Conservation (phyloP, 2,113 vertebrate genomes). For the Elaphurus davidianus region DNA sequence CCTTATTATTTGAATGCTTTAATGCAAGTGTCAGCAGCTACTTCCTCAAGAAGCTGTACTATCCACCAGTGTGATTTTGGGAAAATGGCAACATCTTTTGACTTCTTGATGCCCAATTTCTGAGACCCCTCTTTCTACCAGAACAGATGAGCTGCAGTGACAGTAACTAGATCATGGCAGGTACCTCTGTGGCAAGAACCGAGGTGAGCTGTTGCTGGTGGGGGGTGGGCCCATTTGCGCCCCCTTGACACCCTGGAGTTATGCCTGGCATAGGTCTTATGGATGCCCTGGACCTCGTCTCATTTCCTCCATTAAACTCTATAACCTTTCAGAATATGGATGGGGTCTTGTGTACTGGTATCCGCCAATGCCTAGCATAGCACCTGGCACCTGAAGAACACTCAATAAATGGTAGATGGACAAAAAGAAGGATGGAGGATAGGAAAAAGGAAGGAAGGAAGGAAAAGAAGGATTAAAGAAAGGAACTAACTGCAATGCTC, state of each 20-base stretch:
- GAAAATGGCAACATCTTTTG: no score
- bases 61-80: background rate
- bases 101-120: background rate
- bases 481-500: background rate
- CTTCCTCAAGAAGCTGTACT: background rate
- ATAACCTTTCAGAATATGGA: background rate
- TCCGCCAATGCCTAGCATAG: background rate
- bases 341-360: background rate
- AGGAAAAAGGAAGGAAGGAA: conserved; percentile 34
- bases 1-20: background rate
- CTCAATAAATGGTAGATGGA: background rate
- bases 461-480: background rate
- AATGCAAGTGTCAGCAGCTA: background rate
- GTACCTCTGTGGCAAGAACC: background rate
- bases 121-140: background rate
- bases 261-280: background rate
- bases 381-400: background rate
- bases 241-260: background rate
- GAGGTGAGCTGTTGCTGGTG: background rate
- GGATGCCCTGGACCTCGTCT: accelerated
- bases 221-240: accelerated
- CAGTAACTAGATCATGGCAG: background rate
- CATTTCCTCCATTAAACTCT: no score
- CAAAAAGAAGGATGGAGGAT: background rate
- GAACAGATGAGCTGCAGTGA: background rate